Base-by-base conservation (phyloP, 1,140 invertebrate genomes). In the Ruditapes philippinarum region DNA sequence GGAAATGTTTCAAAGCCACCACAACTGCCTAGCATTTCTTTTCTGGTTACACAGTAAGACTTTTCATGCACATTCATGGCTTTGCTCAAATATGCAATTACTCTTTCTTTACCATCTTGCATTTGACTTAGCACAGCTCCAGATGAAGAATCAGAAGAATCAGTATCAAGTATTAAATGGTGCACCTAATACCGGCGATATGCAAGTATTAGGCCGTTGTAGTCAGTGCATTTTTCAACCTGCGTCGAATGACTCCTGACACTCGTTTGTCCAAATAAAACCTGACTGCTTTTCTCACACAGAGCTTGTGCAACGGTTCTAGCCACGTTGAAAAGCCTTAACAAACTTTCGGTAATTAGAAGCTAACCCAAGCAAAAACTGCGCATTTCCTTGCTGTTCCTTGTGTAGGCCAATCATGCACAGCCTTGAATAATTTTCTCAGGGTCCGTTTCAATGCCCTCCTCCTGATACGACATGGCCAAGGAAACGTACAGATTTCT, bases 331-430 rank as follows among this genome's bases (percentile, higher is more conserved):
- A 22, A 57, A 57, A 25, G 94, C 92, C 12, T 73, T 91, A 19
- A 96, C 89, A 87, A 96, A 96, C 73, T 92, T 93, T 0, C 92
- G 87, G 90, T 96, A 96, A 90, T 95, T 96, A 45, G 94, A 94
- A 0, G 95, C 92, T 65, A 96, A 94, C 0, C 96, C 96, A 12
- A 96, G 83, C n/a, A n/a, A 79, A 96, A 96, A 79, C 95, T 86
- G 51, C 94, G 83, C 0, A 96, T 17, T 38, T 96, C 93, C 76
- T 95, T 95, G 4, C 92, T 54, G 88, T 90, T 94, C 90, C 92
- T 60, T 9, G 96, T 5, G 42, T 42, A 25, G 94, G 92, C 31
- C 90, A 94, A 9, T 95, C 82, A 40, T 88, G 11, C 25, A 96
- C 94, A 12, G 94, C 93, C 14, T 45, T 45, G 42, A 45, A n/a